Conservation (phyloP, 2,797 vertebrate genomes). For the Danio kyathit region DNA sequence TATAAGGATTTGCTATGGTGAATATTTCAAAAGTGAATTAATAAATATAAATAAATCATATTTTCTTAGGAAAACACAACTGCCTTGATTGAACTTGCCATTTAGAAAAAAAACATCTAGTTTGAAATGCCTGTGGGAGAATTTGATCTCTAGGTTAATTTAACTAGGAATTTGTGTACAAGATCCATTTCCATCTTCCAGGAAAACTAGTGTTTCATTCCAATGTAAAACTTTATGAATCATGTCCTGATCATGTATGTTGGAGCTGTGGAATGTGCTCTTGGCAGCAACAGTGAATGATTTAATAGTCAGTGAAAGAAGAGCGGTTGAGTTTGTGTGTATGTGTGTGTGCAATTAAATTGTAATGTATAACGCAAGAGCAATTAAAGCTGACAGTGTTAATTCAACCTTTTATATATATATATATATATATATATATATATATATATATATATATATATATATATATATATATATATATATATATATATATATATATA, state of each 20-base stretch:
- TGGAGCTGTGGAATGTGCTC: slow-evolving; percentile 26
- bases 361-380: too few relatives aligned
- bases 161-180: slow-evolving; percentile 22
- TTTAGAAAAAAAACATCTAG: not conserved
- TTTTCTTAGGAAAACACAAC: not conserved
- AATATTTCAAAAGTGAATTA: not conserved
- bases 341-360: too few relatives aligned
- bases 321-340: not conserved
- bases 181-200: not conserved
- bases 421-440: too few relatives aligned
- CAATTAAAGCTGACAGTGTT: too few relatives aligned
- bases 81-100: not conserved
- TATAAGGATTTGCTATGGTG: not conserved
- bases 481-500: too few relatives aligned
- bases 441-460: too few relatives aligned
- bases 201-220: slow-evolving; percentile 18
- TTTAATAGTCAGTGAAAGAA: not conserved
- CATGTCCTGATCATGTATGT: not conserved
- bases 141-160: not conserved
- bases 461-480: too few relatives aligned
- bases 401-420: too few relatives aligned
- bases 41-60: too few relatives aligned
- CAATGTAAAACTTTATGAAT: not conserved
- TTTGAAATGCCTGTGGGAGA: not conserved
- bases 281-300: slow-evolving; percentile 7